Evolutionary conservation across 35 echinoderm and acorn worm genomes (phyloP).

Genomic region (Nesometra sesokonis): DNA sequence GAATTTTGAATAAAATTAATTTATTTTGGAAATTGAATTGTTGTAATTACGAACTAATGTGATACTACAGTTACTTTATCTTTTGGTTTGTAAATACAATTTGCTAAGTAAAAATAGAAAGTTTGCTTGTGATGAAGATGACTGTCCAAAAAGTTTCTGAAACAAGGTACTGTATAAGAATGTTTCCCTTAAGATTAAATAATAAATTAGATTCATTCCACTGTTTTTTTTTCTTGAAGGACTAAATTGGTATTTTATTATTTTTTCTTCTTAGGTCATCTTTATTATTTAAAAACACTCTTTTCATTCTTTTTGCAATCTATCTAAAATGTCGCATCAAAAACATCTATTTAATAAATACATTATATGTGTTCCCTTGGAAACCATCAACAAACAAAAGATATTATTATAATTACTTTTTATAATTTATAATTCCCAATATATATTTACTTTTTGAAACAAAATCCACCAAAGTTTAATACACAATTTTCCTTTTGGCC

Average conservation of each 20-base stretch:
- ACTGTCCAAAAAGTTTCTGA: too few species aligned
- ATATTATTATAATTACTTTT: not conserved
- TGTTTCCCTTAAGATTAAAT: too few species aligned
- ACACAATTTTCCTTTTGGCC: not conserved
- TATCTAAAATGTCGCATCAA: not conserved
- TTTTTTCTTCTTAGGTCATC: not conserved
- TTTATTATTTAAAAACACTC: not conserved
- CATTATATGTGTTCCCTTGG: not conserved
- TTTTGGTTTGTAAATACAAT: too few species aligned
- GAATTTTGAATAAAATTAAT: too few species aligned
- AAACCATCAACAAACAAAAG: not conserved
- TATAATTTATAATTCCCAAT: not conserved
- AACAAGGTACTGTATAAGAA: too few species aligned
- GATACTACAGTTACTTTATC: too few species aligned
- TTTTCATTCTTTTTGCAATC: not conserved
- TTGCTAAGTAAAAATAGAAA: too few species aligned
- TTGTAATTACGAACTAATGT: too few species aligned
- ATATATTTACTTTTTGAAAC: not conserved
- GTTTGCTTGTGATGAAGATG: too few species aligned
- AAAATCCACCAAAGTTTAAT: not conserved
- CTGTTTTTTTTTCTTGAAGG: too few species aligned
- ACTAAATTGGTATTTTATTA: not conserved
- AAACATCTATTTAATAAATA: not conserved
- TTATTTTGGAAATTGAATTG: too few species aligned
- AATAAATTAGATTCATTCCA: too few species aligned